A percentile compares a stretch with the other conserved stretches of the same genome.
Evolutionary conservation across 2,113 vertebrate genomes (phyloP).

Genomic region (Melozone crissalis): DNA sequence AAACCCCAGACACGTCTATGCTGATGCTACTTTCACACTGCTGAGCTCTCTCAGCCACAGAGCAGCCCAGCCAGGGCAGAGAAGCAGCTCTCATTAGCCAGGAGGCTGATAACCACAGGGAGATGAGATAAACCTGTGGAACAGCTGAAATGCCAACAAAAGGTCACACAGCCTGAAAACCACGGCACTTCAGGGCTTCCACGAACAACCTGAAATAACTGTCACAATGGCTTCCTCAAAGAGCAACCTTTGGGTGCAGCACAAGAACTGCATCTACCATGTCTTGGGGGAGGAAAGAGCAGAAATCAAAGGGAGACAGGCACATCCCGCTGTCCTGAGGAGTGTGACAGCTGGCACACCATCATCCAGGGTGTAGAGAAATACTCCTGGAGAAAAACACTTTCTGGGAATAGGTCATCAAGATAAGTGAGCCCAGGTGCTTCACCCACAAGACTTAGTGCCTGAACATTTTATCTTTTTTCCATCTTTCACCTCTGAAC

Average conservation of each 20-base stretch:
- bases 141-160: slow-evolving; percentile 3
- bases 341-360: rapidly evolving
- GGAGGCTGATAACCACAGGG: not conserved
- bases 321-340: rapidly evolving
- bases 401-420: not conserved
- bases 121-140: not conserved
- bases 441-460: not conserved
- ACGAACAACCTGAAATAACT: not conserved
- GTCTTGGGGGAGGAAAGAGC: not conserved
- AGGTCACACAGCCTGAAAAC: not conserved
- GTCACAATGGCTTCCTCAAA: not conserved
- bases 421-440: not conserved
- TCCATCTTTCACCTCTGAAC: not conserved
- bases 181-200: not conserved
- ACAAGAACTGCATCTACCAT: not conserved
- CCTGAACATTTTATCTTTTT: not conserved
- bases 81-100: not conserved
- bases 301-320: not conserved
- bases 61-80: not conserved
- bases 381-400: not conserved
- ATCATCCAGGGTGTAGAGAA: not conserved
- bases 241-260: not conserved
- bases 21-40: not conserved
- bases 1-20: not conserved
- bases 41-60: not conserved